Conservation (phyloP, 2,797 vertebrate genomes). For the Myiotriccus ornatus region DNA sequence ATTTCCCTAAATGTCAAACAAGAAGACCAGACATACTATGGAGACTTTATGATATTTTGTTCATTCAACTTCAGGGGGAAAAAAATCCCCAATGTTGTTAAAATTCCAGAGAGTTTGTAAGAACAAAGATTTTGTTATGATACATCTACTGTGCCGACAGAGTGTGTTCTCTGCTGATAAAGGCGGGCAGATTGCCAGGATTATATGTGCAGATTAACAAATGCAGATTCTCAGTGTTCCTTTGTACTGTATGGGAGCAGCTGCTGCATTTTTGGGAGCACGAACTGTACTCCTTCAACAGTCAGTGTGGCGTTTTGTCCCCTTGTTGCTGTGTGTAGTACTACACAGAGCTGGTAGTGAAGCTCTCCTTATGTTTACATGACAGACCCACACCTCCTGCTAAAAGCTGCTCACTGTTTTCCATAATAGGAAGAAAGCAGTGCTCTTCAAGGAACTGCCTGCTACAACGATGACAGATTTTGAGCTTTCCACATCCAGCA, state of each 20-base stretch:
- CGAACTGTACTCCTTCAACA: not conserved
- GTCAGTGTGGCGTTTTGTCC: not conserved
- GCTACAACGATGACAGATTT: not conserved
- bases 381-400: constrained; percentile 44
- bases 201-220: not conserved
- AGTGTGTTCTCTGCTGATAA: not conserved
- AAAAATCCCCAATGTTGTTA: not conserved
- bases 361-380: constrained; percentile 38
- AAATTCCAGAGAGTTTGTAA: not conserved
- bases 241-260: not conserved
- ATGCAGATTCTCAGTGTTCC: not conserved
- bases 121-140: not conserved
- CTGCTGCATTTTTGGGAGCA: not conserved
- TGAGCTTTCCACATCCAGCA: not conserved
- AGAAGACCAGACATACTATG: not conserved
- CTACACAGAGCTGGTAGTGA: constrained; percentile 1
- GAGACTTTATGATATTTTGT: not conserved
- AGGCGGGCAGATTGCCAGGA: not conserved
- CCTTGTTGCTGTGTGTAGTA: not conserved
- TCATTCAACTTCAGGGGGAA: not conserved
- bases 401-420: constrained; percentile 10
- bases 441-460: constrained; percentile 1
- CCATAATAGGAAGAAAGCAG: constrained; percentile 65
- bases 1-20: not conserved
- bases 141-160: not conserved